phyloP scores from a whole-genome alignment of 2,888 invertebrate genomes.

The Agriotes lineatus region DNA sequence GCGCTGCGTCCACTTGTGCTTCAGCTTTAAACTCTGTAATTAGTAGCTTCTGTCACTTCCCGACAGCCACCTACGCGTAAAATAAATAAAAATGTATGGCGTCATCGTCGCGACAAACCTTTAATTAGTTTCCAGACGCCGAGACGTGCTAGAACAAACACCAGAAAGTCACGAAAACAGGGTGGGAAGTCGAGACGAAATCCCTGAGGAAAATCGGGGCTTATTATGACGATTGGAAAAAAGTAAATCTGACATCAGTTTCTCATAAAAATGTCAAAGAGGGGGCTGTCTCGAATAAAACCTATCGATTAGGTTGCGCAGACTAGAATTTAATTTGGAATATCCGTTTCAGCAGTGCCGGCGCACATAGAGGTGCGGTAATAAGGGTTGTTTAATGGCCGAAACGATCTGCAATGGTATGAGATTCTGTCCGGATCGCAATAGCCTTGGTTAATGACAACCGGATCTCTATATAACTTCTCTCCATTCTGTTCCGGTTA shows the following conservation, averaged over 20 bases:
- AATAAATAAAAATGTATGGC: no score
- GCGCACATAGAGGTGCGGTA: conserved; percentile 38
- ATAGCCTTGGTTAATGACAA: conserved; percentile 46
- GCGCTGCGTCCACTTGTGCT: no score
- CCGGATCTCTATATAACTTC: conserved; percentile 43
- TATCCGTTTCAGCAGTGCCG: conserved; percentile 32
- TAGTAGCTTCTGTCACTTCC: no score
- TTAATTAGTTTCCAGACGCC: not conserved
- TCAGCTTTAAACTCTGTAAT: no score
- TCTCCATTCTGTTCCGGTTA: conserved; percentile 50
- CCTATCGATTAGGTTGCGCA: conserved; percentile 32
- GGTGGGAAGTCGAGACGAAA: not conserved
- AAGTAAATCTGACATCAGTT: conserved; percentile 13
- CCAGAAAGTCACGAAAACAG: not conserved
- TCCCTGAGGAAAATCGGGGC: not conserved
- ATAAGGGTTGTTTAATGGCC: conserved; percentile 45
- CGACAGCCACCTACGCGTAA: no score
- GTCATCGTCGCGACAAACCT: not conserved
- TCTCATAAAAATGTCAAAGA: conserved; percentile 19
- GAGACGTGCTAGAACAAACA: conserved; percentile 1
- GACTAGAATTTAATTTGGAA: conserved; percentile 41
- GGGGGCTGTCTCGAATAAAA: conserved; percentile 19
- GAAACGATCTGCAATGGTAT: conserved; percentile 41
- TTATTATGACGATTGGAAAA: conserved; percentile 1
- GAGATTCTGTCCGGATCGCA: conserved; percentile 44